phyloP scores from a whole-genome alignment of 2,797 vertebrate species.

The Chelmon rostratus region DNA sequence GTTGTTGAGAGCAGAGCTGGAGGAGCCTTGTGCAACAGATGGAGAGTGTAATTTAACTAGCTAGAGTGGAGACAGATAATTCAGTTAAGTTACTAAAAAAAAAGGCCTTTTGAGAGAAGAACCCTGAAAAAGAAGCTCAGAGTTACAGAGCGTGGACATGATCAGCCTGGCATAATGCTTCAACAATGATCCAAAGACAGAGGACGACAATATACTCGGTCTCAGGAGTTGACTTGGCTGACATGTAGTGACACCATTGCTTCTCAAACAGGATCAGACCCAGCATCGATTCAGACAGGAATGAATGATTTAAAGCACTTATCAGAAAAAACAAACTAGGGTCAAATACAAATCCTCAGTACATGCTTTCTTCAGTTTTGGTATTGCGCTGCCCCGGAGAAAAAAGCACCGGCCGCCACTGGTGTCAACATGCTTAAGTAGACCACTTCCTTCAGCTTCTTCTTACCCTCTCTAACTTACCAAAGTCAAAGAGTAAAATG shows the following conservation, averaged over 20 bases:
- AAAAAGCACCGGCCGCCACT: neutral
- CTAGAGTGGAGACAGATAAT: neutral
- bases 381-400: too few species aligned
- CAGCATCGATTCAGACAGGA: too few species aligned
- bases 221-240: too few species aligned
- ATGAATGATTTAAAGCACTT: too few species aligned
- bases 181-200: neutral
- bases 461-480: slow-evolving; percentile 67
- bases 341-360: neutral
- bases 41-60: neutral
- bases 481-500: slow-evolving; percentile 82
- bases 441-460: slow-evolving; percentile 40
- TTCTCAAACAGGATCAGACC: too few species aligned
- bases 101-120: neutral
- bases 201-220: neutral
- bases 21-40: too few species aligned
- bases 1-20: neutral
- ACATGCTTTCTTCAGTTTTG: neutral
- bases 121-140: neutral
- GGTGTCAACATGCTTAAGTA: slow-evolving; percentile 25
- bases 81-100: neutral
- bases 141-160: neutral
- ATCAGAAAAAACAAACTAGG: too few species aligned
- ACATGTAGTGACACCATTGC: too few species aligned
- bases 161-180: neutral